Conservation (phyloP, 2,797 vertebrate species). For the Tenualosa thibaudeaui region DNA sequence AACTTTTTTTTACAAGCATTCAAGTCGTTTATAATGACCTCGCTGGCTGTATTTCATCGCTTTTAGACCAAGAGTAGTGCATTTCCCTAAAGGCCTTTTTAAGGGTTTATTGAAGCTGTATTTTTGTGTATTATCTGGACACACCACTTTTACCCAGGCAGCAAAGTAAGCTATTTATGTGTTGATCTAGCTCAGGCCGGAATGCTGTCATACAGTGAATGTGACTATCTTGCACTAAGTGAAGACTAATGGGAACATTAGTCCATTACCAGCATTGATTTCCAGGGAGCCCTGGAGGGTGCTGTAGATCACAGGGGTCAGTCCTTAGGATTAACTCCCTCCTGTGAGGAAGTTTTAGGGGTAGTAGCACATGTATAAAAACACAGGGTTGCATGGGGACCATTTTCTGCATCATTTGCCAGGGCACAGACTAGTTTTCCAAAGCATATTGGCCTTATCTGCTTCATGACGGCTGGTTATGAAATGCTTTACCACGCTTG, state of each 20-base stretch:
- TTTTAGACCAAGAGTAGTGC: too few species aligned
- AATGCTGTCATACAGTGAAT: background rate
- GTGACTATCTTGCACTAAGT: background rate
- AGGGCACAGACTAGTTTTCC: background rate
- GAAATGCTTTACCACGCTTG: slow-evolving; percentile 11
- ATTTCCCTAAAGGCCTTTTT: background rate
- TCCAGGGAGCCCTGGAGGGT: background rate
- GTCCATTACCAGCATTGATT: slow-evolving; percentile 38
- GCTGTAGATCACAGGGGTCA: slow-evolving; percentile 29
- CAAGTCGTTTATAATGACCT: background rate
- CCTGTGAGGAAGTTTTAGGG: background rate
- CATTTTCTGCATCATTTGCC: background rate
- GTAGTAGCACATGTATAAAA: background rate
- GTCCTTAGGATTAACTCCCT: background rate
- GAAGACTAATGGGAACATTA: slow-evolving; percentile 27
- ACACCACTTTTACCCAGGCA: background rate
- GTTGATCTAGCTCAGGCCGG: background rate
- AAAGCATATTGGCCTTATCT: slow-evolving; percentile 42
- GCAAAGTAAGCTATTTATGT: background rate
- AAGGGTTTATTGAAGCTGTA: background rate
- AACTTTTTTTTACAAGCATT: background rate
- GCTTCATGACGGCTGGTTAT: background rate
- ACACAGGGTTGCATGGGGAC: background rate
- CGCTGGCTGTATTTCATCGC: background rate
- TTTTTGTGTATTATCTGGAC: background rate